Evolutionary conservation across 2,888 invertebrate species (phyloP).

Genomic region (Andrena minutula): DNA sequence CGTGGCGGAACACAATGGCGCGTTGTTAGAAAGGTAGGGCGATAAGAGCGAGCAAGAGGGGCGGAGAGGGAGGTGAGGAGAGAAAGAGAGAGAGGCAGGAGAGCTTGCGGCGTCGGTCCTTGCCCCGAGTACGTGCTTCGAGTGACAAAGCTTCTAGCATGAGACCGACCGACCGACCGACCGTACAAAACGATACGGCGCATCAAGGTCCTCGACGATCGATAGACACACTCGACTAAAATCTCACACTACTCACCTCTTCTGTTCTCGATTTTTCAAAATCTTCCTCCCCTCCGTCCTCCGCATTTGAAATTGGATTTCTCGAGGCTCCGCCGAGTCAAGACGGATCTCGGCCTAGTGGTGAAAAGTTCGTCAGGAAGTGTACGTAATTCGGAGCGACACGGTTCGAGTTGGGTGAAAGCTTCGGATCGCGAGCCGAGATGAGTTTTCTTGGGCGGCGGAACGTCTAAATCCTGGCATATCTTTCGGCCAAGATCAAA

Average conservation of each 20-base stretch:
- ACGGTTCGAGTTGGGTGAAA: no score
- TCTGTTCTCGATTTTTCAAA: background rate
- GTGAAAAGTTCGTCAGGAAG: no score
- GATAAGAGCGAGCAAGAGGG: conserved; percentile 67
- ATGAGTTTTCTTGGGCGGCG: background rate
- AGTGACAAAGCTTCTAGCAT: conserved; percentile 83
- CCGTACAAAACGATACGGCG: conserved; percentile 80
- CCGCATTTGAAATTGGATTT: background rate
- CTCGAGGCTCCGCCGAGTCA: background rate
- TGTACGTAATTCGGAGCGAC: background rate
- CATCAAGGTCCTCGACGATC: conserved; percentile 84
- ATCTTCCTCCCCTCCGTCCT: background rate
- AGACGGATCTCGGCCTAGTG: background rate
- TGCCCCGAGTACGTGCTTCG: conserved; percentile 85
- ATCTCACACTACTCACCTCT: conserved; percentile 47
- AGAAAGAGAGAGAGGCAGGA: conserved; percentile 72
- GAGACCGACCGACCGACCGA: conserved; percentile 79
- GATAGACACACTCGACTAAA: conserved; percentile 79
- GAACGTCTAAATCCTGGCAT: background rate
- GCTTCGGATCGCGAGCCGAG: background rate
- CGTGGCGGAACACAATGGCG: conserved; percentile 81
- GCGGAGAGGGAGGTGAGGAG: conserved; percentile 62
- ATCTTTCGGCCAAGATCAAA: conserved; percentile 12
- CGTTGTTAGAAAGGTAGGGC: conserved; percentile 76
- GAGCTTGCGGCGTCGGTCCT: conserved; percentile 85